Evolutionary conservation across 2,797 vertebrate genomes (phyloP).

Genomic region (Buphagus erythrorhynchus): DNA sequence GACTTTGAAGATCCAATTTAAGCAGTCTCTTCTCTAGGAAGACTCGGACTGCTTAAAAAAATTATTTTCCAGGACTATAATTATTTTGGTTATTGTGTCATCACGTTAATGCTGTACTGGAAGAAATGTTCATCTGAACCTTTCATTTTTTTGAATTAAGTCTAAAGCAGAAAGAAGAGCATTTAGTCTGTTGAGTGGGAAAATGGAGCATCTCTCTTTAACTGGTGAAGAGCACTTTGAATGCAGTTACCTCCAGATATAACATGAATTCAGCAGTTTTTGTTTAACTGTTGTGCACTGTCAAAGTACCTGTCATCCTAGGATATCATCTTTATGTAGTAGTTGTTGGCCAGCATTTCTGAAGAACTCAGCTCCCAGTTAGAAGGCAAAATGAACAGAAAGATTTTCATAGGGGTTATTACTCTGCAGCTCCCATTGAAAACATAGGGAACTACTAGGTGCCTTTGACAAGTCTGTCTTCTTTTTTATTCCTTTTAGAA

Average conservation of each 20-base stretch:
- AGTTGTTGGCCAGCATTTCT: not conserved
- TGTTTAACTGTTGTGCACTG: not conserved
- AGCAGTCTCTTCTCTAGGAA: not conserved
- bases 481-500: not conserved
- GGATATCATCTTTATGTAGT: not conserved
- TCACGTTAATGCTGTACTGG: not conserved
- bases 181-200: not conserved
- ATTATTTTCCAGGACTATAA: not conserved
- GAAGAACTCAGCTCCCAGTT: not conserved
- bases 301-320: not conserved
- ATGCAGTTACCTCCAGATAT: not conserved
- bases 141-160: not conserved
- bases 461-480: not conserved
- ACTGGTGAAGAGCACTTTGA: not conserved
- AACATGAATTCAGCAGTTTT: not conserved
- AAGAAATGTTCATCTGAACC: not conserved
- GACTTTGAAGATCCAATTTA: conserved; percentile 54
- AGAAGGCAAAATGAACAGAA: not conserved
- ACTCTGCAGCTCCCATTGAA: not conserved
- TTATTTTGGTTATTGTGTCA: conserved; percentile 41
- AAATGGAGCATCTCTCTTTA: not conserved
- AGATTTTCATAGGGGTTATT: not conserved
- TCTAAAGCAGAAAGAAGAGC: not conserved
- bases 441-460: not conserved
- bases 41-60: not conserved